These are phyloP conservation scores for Parambassis ranga DNA, from an alignment of 2,797 vertebrate genomes.

Conservation along the genomic window DNA sequence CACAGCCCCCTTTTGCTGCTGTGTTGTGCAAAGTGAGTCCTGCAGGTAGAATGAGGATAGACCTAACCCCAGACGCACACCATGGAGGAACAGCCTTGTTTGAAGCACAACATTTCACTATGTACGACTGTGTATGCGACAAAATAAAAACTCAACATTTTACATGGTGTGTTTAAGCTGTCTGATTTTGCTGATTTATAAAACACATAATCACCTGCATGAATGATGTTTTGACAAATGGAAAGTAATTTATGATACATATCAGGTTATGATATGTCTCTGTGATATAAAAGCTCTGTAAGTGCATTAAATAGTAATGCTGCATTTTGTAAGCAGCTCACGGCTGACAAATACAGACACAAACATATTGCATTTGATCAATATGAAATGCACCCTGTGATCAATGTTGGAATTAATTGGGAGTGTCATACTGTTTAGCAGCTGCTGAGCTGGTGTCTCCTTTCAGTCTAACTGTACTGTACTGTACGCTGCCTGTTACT, in stretches of 20 bases:
- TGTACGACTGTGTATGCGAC: not conserved
- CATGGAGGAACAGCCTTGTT: not conserved
- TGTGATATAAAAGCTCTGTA: constrained; percentile 34
- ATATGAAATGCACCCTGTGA: constrained; percentile 59
- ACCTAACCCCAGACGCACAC: not conserved
- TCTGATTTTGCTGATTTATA: too few species aligned
- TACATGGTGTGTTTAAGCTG: too few species aligned
- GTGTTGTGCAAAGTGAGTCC: not conserved
- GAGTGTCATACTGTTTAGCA: constrained; percentile 47
- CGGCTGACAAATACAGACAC: constrained; percentile 29
- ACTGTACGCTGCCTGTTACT: constrained; percentile 1
- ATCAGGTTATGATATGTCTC: constrained; percentile 30
- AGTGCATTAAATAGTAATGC: constrained; percentile 58
- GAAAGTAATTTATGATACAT: constrained; percentile 37
- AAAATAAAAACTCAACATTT: too few species aligned
- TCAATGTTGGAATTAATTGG: constrained; percentile 56
- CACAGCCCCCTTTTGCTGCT: not conserved
- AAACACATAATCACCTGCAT: too few species aligned
- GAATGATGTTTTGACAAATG: too few species aligned
- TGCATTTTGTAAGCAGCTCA: constrained; percentile 28
- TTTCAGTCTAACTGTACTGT: constrained; percentile 21
- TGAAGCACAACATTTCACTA: not conserved
- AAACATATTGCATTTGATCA: constrained; percentile 40
- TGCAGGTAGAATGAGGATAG: not conserved
- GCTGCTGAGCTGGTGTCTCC: constrained; percentile 28